phyloP scores from a whole-genome alignment of 2,113 vertebrate genomes.

The Bujurquina vittata region DNA sequence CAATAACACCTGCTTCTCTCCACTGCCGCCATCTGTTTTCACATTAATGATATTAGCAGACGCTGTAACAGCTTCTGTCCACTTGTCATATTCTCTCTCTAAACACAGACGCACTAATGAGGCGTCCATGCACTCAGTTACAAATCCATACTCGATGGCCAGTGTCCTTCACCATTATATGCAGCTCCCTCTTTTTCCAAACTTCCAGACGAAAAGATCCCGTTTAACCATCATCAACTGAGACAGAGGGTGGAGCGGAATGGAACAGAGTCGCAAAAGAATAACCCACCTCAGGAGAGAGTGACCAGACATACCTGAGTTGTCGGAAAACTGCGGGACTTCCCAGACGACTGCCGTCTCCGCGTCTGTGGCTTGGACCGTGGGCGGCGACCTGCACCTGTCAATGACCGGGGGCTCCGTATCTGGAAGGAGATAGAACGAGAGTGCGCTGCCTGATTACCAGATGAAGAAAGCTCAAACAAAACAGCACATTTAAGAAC shows the following conservation, averaged over 20 bases:
- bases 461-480: background rate
- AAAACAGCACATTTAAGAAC: conserved; percentile 1
- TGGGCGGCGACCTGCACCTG: conserved; percentile 91
- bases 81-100: background rate
- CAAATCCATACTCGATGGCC: conserved; percentile 13
- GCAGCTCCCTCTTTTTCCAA: conserved; percentile 56
- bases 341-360: conserved; percentile 86
- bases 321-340: conserved; percentile 97
- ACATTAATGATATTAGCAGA: conserved; percentile 56
- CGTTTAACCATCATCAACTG: conserved; percentile 54
- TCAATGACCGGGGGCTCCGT: conserved; percentile 94
- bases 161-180: conserved; percentile 12
- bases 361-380: conserved; percentile 81
- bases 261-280: conserved; percentile 56
- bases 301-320: conserved; percentile 87
- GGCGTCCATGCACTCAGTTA: conserved; percentile 8
- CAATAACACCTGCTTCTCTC: conserved; percentile 59
- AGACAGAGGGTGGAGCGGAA: conserved; percentile 41
- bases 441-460: background rate
- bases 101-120: conserved; percentile 31
- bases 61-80: conserved; percentile 10
- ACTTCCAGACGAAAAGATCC: conserved; percentile 59
- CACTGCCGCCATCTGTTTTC: conserved; percentile 31
- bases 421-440: conserved; percentile 79
- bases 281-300: conserved; percentile 36